Percentiles rank a stretch among this genome's conserved stretches.
phyloP scores from a whole-genome alignment of 2,113 vertebrate genomes.

The Corydoras maculifer region DNA sequence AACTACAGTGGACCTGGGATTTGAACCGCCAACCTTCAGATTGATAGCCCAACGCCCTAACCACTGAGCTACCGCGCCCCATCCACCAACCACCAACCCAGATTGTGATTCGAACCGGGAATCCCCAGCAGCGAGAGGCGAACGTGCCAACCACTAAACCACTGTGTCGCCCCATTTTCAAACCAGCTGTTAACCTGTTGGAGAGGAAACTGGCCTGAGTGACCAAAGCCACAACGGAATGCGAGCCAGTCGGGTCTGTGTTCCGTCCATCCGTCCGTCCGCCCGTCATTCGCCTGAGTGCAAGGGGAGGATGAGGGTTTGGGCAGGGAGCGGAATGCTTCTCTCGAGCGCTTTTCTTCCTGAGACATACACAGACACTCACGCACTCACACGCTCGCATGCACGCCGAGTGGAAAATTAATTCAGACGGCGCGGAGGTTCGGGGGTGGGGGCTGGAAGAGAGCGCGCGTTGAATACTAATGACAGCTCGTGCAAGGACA shows the following conservation, averaged over 20 bases:
- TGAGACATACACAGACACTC: slow-evolving; percentile 23
- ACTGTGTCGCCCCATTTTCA: no score
- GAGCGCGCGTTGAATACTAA: slow-evolving; percentile 45
- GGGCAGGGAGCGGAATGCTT: neutral
- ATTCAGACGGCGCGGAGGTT: slow-evolving; percentile 35
- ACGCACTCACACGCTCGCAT: slow-evolving; percentile 20
- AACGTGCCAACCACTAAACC: no score
- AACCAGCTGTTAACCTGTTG: neutral
- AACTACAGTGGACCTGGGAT: no score
- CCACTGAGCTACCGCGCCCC: no score
- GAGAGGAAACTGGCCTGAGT: neutral
- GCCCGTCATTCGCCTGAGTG: neutral
- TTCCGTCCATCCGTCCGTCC: neutral
- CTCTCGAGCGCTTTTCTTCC: slow-evolving; percentile 3
- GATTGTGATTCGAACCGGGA: no score
- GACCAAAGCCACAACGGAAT: no score
- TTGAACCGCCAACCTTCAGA: no score
- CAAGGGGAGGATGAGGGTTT: neutral
- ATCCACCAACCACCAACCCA: no score
- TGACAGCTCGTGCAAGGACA: slow-evolving; percentile 41
- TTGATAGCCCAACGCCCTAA: no score
- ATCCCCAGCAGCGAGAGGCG: no score
- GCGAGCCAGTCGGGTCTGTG: no score
- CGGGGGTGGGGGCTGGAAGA: slow-evolving; percentile 36
- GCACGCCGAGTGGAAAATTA: slow-evolving; percentile 35